Percentiles rank a stretch among this genome's conserved stretches.
These are phyloP conservation scores for Thecocarcelia acutangulata DNA, from an alignment of 2,888 invertebrate species.

Conservation along the genomic window DNA sequence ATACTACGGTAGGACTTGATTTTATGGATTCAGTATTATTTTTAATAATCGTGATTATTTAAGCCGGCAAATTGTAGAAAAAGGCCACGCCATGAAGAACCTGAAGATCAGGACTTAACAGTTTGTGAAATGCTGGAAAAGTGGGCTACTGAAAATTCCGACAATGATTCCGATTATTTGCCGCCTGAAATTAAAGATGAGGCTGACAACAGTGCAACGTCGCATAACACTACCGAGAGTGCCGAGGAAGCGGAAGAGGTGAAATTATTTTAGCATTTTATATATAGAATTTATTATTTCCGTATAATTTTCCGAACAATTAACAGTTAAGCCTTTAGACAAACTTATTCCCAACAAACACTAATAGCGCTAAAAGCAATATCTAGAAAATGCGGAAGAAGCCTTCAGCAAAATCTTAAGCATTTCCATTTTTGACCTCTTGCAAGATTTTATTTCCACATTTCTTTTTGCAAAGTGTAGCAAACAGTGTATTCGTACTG, in stretches of 20 bases:
- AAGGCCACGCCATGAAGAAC: conserved; percentile 70
- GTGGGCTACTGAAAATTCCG: conserved; percentile 75
- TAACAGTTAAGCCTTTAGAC: too few relatives aligned
- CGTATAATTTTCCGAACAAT: too few relatives aligned
- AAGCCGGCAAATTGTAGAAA: conserved; percentile 61
- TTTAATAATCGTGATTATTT: not conserved
- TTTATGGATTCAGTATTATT: not conserved
- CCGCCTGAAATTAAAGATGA: conserved; percentile 72
- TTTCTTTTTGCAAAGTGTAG: too few relatives aligned
- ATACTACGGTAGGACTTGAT: conserved; percentile 15
- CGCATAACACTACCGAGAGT: conserved; percentile 44
- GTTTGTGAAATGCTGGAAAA: conserved; percentile 76
- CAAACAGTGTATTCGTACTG: too few relatives aligned
- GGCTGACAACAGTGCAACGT: conserved; percentile 49
- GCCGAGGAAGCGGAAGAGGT: conserved; percentile 42
- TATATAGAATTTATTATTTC: not conserved
- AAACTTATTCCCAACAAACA: too few relatives aligned
- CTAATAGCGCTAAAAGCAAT: too few relatives aligned
- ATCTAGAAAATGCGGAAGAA: too few relatives aligned
- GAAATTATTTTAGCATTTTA: not conserved
- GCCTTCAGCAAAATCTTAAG: too few relatives aligned
- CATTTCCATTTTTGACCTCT: too few relatives aligned
- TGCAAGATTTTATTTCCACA: too few relatives aligned
- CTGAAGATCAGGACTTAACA: conserved; percentile 72
- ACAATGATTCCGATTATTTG: conserved; percentile 77